Conservation (phyloP, 2,888 invertebrate species). For the Nomada ferruginata region DNA sequence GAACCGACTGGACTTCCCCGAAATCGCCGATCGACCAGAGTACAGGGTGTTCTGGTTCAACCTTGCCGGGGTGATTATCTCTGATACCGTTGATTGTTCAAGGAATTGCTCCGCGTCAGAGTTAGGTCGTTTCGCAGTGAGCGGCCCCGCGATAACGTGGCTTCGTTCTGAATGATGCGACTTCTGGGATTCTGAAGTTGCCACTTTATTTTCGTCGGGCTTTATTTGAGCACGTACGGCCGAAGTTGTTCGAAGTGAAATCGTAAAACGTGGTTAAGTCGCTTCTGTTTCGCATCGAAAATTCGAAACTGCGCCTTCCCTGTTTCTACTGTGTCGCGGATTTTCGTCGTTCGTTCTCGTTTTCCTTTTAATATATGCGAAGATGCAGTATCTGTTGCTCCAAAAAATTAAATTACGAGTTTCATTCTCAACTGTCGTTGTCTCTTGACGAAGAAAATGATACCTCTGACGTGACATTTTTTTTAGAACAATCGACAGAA, state of each 20-base stretch:
- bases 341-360: too few species aligned
- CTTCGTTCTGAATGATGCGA: conserved; percentile 10
- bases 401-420: too few species aligned
- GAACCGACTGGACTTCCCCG: conserved; percentile 62
- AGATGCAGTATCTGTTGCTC: too few species aligned
- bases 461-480: too few species aligned
- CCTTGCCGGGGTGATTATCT: conserved; percentile 40
- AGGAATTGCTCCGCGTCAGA: conserved; percentile 42
- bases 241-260: background rate
- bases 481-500: too few species aligned
- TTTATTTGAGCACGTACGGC: background rate
- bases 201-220: conserved; percentile 1
- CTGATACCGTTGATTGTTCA: conserved; percentile 51
- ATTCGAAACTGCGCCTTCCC: too few species aligned
- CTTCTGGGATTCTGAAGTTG: conserved; percentile 2
- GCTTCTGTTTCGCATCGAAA: background rate
- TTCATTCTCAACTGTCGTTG: too few species aligned
- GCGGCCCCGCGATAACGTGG: conserved; percentile 10
- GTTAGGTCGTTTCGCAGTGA: conserved; percentile 20
- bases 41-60: conserved; percentile 25
- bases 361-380: too few species aligned
- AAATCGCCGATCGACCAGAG: conserved; percentile 66
- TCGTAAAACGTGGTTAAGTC: conserved; percentile 1
- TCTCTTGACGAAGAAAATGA: too few species aligned
- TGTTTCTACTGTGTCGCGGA: background rate